Percentiles rank a stretch among this genome's conserved stretches.
phyloP scores from a whole-genome alignment of 2,888 invertebrate species.

The Willowsia nigromaculata region DNA sequence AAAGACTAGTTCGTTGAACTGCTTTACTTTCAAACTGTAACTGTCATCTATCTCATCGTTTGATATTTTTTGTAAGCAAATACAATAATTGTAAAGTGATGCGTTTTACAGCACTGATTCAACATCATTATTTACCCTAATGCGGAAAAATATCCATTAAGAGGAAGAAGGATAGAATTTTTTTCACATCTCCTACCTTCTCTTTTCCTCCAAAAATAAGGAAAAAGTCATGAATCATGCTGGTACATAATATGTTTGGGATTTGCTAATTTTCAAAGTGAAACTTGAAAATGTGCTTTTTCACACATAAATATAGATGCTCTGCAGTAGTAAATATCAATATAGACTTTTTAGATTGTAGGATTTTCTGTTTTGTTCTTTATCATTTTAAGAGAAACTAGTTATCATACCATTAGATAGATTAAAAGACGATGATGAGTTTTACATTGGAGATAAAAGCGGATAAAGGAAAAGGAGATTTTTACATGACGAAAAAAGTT shows the following conservation, averaged over 20 bases:
- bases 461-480: slow-evolving; percentile 58
- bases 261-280: slow-evolving; percentile 53
- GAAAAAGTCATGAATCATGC: slow-evolving; percentile 60
- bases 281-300: slow-evolving; percentile 56
- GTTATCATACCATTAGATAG: slow-evolving; percentile 66
- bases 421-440: slow-evolving; percentile 68
- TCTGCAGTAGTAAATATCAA: not conserved
- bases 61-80: slow-evolving; percentile 50
- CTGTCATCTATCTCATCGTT: slow-evolving; percentile 68
- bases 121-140: slow-evolving; percentile 64
- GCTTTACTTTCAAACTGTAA: slow-evolving; percentile 73
- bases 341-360: not conserved
- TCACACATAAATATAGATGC: slow-evolving; percentile 31
- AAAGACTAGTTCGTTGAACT: slow-evolving; percentile 70
- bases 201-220: slow-evolving; percentile 34
- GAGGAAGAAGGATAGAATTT: not conserved
- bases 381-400: slow-evolving; percentile 50
- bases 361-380: slow-evolving; percentile 14
- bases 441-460: slow-evolving; percentile 64
- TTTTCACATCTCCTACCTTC: not conserved
- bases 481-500: slow-evolving; percentile 62
- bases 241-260: slow-evolving; percentile 11
- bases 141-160: slow-evolving; percentile 70
- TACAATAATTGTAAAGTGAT: slow-evolving; percentile 65
- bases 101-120: slow-evolving; percentile 43